Percentiles rank a stretch among this genome's conserved stretches.
These are phyloP conservation scores for Drosophila mercatorum DNA, from an alignment of 2,888 invertebrate species.

Conservation along the genomic window DNA sequence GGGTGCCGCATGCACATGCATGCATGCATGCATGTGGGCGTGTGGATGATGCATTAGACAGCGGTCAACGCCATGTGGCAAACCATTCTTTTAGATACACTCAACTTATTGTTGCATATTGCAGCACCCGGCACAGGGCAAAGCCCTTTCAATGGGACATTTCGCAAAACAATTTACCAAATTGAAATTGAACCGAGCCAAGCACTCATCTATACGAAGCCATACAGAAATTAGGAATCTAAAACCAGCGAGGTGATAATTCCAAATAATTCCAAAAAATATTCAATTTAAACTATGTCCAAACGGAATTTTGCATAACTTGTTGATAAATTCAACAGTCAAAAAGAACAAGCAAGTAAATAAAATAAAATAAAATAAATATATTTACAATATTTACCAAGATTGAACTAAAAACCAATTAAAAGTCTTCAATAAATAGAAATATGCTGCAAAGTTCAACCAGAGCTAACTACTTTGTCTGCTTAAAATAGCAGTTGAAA, in stretches of 20 bases:
- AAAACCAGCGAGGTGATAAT: too few species aligned
- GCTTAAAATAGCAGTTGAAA: neutral
- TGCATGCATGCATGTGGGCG: neutral
- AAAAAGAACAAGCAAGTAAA: too few species aligned
- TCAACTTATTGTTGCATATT: conserved; percentile 37
- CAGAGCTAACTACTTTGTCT: too few species aligned
- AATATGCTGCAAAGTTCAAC: neutral
- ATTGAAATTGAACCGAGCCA: conserved; percentile 53
- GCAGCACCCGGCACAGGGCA: conserved; percentile 44
- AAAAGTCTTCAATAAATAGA: neutral
- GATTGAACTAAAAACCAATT: neutral
- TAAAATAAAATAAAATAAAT: too few species aligned
- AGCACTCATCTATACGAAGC: too few species aligned
- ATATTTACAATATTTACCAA: neutral
- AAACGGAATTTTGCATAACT: too few species aligned
- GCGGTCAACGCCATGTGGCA: conserved; percentile 39
- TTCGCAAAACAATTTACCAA: conserved; percentile 48
- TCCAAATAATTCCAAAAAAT: too few species aligned
- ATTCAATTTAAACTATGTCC: too few species aligned
- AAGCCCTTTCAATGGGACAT: conserved; percentile 62
- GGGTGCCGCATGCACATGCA: conserved; percentile 33
- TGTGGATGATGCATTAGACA: conserved; percentile 40
- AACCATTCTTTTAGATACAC: conserved; percentile 20
- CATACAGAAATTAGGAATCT: neutral
- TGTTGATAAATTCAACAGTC: too few species aligned